Evolutionary conservation across 2,113 vertebrate species (phyloP).

Genomic region (Podarcis muralis): DNA sequence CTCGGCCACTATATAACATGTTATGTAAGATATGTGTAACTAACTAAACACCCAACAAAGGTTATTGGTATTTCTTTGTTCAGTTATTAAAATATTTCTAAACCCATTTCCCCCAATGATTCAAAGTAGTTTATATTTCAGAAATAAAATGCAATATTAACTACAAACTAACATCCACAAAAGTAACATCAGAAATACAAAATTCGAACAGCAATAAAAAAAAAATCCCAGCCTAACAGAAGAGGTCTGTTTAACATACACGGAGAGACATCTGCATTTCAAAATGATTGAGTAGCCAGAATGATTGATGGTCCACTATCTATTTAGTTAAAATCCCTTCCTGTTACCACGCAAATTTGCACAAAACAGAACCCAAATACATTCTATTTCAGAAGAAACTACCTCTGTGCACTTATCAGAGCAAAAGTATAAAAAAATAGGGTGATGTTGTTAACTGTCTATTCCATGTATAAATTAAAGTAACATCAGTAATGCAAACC

Average conservation of each 20-base stretch:
- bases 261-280: background rate
- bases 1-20: too few species aligned
- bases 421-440: background rate
- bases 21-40: background rate
- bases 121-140: background rate
- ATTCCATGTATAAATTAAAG: constrained; percentile 1
- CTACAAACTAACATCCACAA: background rate
- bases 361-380: background rate
- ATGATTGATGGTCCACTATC: background rate
- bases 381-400: background rate
- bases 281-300: background rate
- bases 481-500: background rate
- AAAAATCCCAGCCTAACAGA: background rate
- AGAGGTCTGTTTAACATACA: background rate
- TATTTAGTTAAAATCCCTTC: background rate
- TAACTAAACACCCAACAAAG: background rate
- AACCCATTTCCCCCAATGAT: background rate
- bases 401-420: background rate
- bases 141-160: background rate
- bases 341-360: background rate
- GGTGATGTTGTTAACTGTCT: background rate
- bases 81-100: background rate
- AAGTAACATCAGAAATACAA: background rate
- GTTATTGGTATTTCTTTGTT: background rate
- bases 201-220: background rate